These are phyloP conservation scores for Rhinogobius similis DNA, from an alignment of 2,113 vertebrate genomes.

Conservation along the genomic window DNA sequence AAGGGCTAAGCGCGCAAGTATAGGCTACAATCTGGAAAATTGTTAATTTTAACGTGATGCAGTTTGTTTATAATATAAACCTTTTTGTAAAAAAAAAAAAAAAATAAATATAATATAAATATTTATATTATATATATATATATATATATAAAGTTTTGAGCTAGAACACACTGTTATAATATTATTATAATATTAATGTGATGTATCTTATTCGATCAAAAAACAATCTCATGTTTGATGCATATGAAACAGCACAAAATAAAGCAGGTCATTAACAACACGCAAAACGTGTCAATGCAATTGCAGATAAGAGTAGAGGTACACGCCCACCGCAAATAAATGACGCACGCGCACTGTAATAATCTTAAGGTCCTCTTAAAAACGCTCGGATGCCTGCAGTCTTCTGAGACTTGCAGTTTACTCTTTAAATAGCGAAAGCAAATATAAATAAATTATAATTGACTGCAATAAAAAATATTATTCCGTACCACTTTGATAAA, in stretches of 20 bases:
- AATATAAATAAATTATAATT: neutral
- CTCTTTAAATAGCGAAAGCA: no score
- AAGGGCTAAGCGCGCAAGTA: neutral
- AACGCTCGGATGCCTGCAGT: no score
- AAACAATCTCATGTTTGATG: neutral
- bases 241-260: constrained; percentile 20
- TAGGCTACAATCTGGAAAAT: neutral
- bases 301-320: constrained; percentile 44
- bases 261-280: constrained; percentile 50
- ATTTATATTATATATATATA: no score
- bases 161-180: neutral
- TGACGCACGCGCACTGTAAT: neutral
- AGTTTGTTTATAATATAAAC: neutral
- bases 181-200: neutral
- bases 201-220: no score
- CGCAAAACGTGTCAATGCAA: constrained; percentile 57
- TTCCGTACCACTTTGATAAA: no score
- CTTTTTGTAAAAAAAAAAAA: neutral
- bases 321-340: constrained; percentile 29
- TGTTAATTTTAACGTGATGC: neutral
- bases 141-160: neutral
- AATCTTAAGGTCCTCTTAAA: no score
- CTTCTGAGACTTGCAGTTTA: no score
- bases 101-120: no score
- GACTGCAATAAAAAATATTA: neutral